A percentile compares a stretch with the other conserved stretches of the same genome.
These are phyloP conservation scores for Drosophila carrolli DNA, from an alignment of 1,140 invertebrate genomes.

Conservation along the genomic window DNA sequence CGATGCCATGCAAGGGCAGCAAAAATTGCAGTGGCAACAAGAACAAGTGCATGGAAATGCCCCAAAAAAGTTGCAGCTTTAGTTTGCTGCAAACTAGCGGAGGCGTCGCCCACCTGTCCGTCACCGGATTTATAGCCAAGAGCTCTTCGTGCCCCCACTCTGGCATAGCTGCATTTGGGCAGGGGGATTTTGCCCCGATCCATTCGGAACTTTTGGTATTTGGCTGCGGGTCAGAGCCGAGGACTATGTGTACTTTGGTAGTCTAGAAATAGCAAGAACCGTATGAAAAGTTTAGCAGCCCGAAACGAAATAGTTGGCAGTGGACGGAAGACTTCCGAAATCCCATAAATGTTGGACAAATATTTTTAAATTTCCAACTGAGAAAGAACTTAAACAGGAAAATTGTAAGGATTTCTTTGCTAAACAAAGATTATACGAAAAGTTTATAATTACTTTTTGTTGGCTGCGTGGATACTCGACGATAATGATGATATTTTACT, in stretches of 20 bases:
- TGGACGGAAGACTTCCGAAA: background rate
- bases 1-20: constrained; percentile 29
- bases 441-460: constrained; percentile 36
- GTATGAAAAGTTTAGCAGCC: constrained; percentile 42
- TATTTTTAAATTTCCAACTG: constrained; percentile 26
- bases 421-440: constrained; percentile 24
- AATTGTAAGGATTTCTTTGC: constrained; percentile 16
- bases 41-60: constrained; percentile 17
- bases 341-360: constrained; percentile 38
- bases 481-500: background rate
- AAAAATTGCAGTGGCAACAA: constrained; percentile 36
- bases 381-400: background rate
- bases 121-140: constrained; percentile 45
- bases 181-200: constrained; percentile 4
- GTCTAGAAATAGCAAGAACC: constrained; percentile 31
- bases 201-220: constrained; percentile 24
- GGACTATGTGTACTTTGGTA: constrained; percentile 28
- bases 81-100: constrained; percentile 18
- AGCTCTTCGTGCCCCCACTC: constrained; percentile 9
- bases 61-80: constrained; percentile 17
- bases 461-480: background rate
- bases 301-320: constrained; percentile 34
- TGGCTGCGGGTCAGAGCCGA: constrained; percentile 17
- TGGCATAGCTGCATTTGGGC: constrained; percentile 7
- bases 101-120: constrained; percentile 38